A percentile compares a stretch with the other conserved stretches of the same genome.
Evolutionary conservation across 1,140 invertebrate genomes (phyloP).

Genomic region (Aradophagus sp.): DNA sequence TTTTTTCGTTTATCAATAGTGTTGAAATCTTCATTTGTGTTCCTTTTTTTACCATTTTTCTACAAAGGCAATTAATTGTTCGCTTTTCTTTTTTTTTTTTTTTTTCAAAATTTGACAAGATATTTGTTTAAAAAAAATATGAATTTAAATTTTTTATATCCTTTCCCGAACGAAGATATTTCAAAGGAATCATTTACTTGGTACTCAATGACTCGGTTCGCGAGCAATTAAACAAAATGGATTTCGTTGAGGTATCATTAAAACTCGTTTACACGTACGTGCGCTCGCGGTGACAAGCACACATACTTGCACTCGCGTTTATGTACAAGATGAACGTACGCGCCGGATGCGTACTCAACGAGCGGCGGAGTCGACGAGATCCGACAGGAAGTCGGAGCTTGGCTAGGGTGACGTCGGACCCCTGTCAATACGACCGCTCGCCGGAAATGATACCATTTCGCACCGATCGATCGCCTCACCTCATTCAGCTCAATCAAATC

Average conservation of each 20-base stretch:
- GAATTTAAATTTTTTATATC: no score
- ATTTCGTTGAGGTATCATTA: constrained; percentile 26
- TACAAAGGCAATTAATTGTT: no score
- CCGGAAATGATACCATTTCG: constrained; percentile 63
- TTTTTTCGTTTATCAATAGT: no score
- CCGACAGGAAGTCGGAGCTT: constrained; percentile 59
- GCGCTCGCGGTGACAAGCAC: constrained; percentile 33
- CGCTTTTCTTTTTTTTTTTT: not conserved
- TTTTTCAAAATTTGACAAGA: no score
- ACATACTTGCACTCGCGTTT: no score
- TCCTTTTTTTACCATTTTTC: no score
- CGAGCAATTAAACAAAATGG: constrained; percentile 14
- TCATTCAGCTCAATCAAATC: constrained; percentile 32
- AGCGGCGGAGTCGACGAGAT: constrained; percentile 54
- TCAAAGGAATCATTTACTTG: not conserved
- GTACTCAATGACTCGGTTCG: not conserved
- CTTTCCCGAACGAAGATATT: no score
- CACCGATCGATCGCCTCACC: constrained; percentile 52
- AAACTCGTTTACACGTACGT: constrained; percentile 37
- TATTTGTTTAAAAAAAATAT: no score
- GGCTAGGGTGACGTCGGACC: constrained; percentile 55
- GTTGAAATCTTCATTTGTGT: no score
- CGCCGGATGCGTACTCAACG: constrained; percentile 60
- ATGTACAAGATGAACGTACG: constrained; percentile 59
- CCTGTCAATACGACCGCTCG: constrained; percentile 46